These are phyloP conservation scores for Tretioscincus oriximinensis DNA, from an alignment of 2,113 vertebrate genomes.

Conservation along the genomic window DNA sequence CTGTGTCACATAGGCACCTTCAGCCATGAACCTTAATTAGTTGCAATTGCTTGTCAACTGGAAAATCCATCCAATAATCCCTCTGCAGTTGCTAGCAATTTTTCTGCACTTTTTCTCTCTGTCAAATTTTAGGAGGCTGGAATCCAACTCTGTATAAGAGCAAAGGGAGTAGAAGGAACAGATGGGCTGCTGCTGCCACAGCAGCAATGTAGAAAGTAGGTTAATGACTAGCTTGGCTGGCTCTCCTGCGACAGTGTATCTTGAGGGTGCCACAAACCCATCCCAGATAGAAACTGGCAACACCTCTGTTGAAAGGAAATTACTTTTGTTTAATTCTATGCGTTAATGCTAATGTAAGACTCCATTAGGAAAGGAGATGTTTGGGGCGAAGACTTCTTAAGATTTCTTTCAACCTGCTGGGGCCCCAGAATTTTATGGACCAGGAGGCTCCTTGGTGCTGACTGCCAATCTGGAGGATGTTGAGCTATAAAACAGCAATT, in stretches of 20 bases:
- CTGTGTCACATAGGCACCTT: neutral
- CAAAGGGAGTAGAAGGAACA: neutral
- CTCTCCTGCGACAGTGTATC: neutral
- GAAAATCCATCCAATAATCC: neutral
- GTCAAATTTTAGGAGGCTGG: neutral
- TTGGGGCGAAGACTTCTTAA: rapidly evolving
- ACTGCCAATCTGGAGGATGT: neutral
- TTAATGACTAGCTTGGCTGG: neutral
- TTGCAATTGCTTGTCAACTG: neutral
- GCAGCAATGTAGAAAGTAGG: neutral
- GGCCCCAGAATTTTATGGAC: neutral
- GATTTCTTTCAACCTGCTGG: neutral
- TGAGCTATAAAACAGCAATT: neutral
- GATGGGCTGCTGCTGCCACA: neutral
- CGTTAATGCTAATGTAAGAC: rapidly evolving
- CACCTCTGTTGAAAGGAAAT: neutral
- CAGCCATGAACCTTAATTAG: neutral
- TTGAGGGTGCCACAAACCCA: neutral
- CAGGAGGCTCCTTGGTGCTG: neutral
- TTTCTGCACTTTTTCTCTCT: neutral
- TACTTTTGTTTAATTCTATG: neutral
- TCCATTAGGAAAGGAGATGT: neutral
- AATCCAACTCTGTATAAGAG: neutral
- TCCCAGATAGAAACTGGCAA: conserved; percentile 1
- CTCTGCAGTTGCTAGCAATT: neutral